Evolutionary conservation across 2,113 vertebrate species (phyloP).

Genomic region (Carassius gibelio): DNA sequence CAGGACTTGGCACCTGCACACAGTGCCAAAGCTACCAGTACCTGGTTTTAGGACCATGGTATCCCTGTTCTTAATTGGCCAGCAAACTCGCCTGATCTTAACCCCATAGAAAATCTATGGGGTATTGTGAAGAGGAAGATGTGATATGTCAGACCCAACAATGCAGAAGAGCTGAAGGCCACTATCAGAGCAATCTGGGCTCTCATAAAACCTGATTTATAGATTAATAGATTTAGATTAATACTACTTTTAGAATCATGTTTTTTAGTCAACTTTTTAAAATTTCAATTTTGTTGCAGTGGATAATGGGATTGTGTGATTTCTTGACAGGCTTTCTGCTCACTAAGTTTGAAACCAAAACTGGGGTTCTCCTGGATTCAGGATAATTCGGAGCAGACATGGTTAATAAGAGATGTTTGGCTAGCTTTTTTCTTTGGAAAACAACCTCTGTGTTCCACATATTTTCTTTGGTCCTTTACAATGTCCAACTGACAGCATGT

Average conservation of each 20-base stretch:
- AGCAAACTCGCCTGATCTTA: too few species aligned
- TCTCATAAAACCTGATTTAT: too few species aligned
- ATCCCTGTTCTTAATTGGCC: too few species aligned
- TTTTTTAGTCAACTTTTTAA: background rate
- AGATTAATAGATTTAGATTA: background rate
- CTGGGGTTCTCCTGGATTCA: background rate
- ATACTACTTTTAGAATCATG: background rate
- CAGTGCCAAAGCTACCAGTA: too few species aligned
- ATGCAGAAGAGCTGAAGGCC: too few species aligned
- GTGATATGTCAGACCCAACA: too few species aligned
- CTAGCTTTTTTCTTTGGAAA: background rate
- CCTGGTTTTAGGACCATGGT: too few species aligned
- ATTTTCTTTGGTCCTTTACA: background rate
- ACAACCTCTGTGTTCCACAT: background rate
- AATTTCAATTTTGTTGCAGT: background rate
- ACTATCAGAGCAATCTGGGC: too few species aligned
- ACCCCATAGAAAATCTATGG: too few species aligned
- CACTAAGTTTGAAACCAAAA: background rate
- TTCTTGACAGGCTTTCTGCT: background rate
- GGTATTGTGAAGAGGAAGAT: too few species aligned
- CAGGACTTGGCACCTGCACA: too few species aligned
- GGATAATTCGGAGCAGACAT: background rate
- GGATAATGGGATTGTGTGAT: background rate
- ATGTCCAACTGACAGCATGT: slow-evolving; percentile 6
- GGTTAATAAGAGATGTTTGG: background rate